Conservation (phyloP, 1,140 invertebrate genomes). For the Drosophila nikananu region DNA sequence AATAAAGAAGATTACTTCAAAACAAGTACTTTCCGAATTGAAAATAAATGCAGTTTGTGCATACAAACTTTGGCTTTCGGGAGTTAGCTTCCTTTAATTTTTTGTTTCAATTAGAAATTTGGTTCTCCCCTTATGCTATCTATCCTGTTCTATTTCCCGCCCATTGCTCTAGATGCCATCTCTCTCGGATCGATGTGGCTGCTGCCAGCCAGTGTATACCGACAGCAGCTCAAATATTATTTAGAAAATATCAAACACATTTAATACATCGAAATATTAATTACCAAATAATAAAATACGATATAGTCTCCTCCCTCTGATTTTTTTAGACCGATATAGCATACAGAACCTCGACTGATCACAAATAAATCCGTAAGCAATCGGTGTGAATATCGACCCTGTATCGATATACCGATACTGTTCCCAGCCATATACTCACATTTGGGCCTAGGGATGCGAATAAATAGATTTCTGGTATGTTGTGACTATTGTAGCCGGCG, state of each 20-base stretch:
- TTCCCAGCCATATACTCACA: conserved; percentile 86
- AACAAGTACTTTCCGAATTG: not conserved
- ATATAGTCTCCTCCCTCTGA: not conserved
- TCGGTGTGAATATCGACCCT: not conserved
- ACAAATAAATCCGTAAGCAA: not conserved
- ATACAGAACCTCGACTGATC: not conserved
- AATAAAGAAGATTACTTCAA: not conserved
- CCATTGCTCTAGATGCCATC: conserved; percentile 12
- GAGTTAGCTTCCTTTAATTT: not conserved
- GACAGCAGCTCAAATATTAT: not conserved
- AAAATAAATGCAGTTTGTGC: too few relatives aligned
- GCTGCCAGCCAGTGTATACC: too few relatives aligned
- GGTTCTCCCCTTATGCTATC: not conserved
- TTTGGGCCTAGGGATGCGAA: conserved; percentile 90
- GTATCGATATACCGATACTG: not conserved
- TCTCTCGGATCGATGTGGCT: conserved; percentile 35
- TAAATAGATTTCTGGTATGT: conserved; percentile 91
- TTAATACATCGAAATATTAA: not conserved
- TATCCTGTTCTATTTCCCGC: conserved; percentile 5
- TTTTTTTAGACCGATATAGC: not conserved
- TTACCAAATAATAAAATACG: not conserved
- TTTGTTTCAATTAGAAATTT: not conserved
- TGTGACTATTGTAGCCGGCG: conserved; percentile 91
- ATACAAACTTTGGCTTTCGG: not conserved
- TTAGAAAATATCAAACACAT: not conserved